phyloP scores from a whole-genome alignment of 1,140 invertebrate species.

The Philopotamus ludificatus region DNA sequence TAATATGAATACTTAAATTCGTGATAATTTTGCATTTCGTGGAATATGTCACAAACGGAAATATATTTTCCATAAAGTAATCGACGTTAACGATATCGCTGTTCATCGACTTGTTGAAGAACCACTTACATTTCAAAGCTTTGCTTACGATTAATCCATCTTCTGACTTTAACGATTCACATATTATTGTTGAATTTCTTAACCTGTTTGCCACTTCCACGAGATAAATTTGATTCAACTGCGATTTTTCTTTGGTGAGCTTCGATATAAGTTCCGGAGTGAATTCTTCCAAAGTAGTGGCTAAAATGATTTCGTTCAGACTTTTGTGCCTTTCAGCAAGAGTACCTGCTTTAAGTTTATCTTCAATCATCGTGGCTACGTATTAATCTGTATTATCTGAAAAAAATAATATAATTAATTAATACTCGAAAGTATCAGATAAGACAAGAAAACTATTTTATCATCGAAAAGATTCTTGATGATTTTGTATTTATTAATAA shows the following conservation, averaged over 20 bases:
- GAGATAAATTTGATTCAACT: constrained; percentile 26
- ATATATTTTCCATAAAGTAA: constrained; percentile 33
- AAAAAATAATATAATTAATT: too few species aligned
- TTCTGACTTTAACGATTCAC: constrained; percentile 27
- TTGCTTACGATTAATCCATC: constrained; percentile 21
- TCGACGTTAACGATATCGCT: constrained; percentile 26
- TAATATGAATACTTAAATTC: constrained; percentile 12
- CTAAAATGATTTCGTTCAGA: constrained; percentile 20
- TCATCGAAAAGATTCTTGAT: too few species aligned
- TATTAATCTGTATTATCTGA: too few species aligned
- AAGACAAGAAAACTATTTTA: too few species aligned
- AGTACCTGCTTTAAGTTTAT: constrained; percentile 14
- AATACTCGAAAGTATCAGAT: too few species aligned
- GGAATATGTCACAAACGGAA: constrained; percentile 16
- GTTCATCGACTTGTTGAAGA: constrained; percentile 18
- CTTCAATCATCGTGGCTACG: constrained; percentile 23
- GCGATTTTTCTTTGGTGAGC: background rate
- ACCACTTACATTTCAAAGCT: constrained; percentile 27
- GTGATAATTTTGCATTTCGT: constrained; percentile 27
- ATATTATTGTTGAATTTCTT: constrained; percentile 11
- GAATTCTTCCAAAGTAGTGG: constrained; percentile 6
- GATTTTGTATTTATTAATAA: too few species aligned
- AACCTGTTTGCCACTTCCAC: constrained; percentile 19
- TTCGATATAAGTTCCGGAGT: constrained; percentile 8
- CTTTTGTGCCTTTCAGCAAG: constrained; percentile 23